Conservation (phyloP, 2,797 vertebrate species). For the Mycteria americana region DNA sequence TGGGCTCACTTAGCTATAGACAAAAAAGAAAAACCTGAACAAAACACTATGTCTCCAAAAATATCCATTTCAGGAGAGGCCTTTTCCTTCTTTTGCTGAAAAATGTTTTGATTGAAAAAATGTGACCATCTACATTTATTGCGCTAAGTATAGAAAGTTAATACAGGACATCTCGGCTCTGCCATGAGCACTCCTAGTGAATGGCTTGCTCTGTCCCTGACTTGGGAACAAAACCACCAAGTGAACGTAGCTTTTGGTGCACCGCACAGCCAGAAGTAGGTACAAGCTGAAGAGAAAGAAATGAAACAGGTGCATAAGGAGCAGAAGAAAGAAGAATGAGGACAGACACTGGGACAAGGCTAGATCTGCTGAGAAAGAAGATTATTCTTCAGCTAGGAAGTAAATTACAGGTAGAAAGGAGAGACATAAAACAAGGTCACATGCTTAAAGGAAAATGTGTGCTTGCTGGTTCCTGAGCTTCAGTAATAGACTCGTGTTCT, state of each 20-base stretch:
- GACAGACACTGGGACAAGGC: background rate
- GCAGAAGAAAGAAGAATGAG: background rate
- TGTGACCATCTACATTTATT: background rate
- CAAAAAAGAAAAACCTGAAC: background rate
- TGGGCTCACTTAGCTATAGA: background rate
- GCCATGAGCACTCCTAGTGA: background rate
- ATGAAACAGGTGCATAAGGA: background rate
- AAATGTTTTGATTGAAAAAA: background rate
- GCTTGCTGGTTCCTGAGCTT: background rate
- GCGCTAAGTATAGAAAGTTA: background rate
- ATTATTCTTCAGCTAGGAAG: background rate
- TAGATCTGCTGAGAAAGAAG: background rate
- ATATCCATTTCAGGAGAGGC: background rate
- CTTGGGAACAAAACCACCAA: background rate
- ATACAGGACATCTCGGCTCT: background rate
- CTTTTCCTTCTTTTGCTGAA: background rate
- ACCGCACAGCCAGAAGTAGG: background rate
- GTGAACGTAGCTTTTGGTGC: background rate
- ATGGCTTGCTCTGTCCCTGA: background rate
- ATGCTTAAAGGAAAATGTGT: background rate
- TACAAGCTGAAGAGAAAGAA: background rate
- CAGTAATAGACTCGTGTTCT: constrained; percentile 10
- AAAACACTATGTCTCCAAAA: background rate
- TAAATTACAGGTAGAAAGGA: background rate
- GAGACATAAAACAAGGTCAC: background rate